phyloP scores from a whole-genome alignment of 1,140 invertebrate species.

The Danaus melanippus region DNA sequence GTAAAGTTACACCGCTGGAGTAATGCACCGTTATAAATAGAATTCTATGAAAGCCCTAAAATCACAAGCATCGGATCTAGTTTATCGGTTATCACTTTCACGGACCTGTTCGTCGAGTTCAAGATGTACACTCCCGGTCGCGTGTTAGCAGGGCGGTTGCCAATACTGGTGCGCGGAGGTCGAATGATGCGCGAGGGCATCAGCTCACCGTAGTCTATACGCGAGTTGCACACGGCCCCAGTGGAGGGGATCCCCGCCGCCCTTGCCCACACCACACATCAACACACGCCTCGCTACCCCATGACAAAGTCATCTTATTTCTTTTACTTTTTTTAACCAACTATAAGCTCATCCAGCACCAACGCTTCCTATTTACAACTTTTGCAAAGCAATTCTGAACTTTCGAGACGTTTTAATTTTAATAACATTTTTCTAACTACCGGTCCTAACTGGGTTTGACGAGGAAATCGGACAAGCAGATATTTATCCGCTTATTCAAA shows the following conservation, averaged over 20 bases:
- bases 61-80: slow-evolving; percentile 40
- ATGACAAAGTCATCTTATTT: neutral
- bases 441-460: too few species aligned
- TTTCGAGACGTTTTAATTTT: too few species aligned
- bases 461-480: too few species aligned
- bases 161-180: slow-evolving; percentile 68
- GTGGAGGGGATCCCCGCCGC: slow-evolving; percentile 47
- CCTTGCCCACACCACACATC: slow-evolving; percentile 37
- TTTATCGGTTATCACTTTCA: slow-evolving; percentile 7
- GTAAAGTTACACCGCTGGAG: slow-evolving; percentile 66
- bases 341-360: too few species aligned
- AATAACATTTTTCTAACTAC: too few species aligned
- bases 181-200: slow-evolving; percentile 68
- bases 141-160: slow-evolving; percentile 55
- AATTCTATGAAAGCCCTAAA: slow-evolving; percentile 43
- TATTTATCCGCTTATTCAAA: too few species aligned
- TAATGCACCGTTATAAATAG: slow-evolving; percentile 64
- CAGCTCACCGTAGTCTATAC: slow-evolving; percentile 67
- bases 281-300: slow-evolving; percentile 18
- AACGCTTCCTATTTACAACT: too few species aligned
- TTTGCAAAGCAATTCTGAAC: too few species aligned
- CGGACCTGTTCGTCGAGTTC: too few species aligned
- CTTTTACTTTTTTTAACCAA: too few species aligned
- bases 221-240: slow-evolving; percentile 71
- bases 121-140: slow-evolving; percentile 18